phyloP scores from a whole-genome alignment of 2,113 vertebrate genomes.

The Rhinolophus sinicus region DNA sequence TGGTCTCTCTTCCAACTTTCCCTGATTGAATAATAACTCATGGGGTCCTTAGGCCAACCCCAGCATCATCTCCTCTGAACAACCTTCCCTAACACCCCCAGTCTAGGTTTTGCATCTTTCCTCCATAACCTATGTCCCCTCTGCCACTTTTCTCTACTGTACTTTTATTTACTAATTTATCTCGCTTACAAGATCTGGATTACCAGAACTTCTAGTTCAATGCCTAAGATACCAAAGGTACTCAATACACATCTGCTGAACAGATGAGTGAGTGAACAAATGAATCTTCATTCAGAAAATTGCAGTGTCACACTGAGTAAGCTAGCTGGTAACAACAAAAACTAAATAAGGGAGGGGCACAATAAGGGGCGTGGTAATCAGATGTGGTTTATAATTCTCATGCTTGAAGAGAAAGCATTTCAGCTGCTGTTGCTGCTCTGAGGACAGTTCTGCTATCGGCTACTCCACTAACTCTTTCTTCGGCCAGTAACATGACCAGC shows the following conservation, averaged over 20 bases:
- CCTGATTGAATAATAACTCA: background rate
- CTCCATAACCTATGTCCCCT: background rate
- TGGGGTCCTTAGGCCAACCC: background rate
- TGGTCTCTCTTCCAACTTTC: background rate
- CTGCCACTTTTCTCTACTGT: background rate
- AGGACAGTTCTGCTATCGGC: background rate
- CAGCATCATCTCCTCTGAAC: background rate
- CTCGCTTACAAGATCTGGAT: background rate
- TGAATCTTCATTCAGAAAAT: background rate
- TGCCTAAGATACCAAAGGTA: background rate
- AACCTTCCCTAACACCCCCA: background rate
- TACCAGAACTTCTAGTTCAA: background rate
- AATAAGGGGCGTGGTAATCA: background rate
- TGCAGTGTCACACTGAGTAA: background rate
- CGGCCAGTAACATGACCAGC: background rate
- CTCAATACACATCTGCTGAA: background rate
- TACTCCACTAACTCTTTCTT: background rate
- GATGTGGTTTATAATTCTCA: background rate
- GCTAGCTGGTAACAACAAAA: background rate
- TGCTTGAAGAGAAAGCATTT: background rate
- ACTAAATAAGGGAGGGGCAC: background rate
- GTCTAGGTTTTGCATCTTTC: background rate
- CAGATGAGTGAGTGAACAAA: background rate
- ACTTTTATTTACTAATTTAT: background rate
- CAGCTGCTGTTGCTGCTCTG: background rate